phyloP scores from a whole-genome alignment of 2,113 vertebrate genomes.

The Sceloporus undulatus region DNA sequence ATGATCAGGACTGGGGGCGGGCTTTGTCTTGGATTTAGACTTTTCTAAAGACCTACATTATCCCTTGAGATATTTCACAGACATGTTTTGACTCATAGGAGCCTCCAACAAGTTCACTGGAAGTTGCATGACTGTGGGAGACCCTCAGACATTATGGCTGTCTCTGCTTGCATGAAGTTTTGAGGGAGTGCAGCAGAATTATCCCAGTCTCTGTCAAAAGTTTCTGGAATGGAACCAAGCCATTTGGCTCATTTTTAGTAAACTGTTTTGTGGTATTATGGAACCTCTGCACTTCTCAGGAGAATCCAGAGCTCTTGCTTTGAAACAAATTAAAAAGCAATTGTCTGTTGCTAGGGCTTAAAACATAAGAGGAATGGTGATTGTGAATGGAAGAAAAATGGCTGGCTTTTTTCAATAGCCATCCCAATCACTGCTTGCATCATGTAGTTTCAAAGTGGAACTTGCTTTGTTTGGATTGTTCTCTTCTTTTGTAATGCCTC shows the following conservation, averaged over 20 bases:
- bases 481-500: slow-evolving; percentile 2
- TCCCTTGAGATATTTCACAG: neutral
- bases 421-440: neutral
- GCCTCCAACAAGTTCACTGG: no score
- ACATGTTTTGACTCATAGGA: neutral
- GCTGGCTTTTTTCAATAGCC: neutral
- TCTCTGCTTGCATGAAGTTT: neutral
- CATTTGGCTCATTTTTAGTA: neutral
- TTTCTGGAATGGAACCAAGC: neutral
- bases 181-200: neutral
- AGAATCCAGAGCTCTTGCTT: neutral
- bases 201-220: neutral
- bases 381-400: no score
- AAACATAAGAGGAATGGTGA: neutral
- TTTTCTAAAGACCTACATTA: neutral
- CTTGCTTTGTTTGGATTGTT: neutral
- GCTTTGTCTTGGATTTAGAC: neutral
- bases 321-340: neutral
- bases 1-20: neutral
- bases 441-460: neutral
- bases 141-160: neutral
- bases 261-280: neutral
- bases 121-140: neutral
- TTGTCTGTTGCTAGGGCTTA: neutral
- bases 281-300: no score